Evolutionary conservation across 2,797 vertebrate species (phyloP), one percentile per base, ranked within the genome.

Genomic region (Fistularia tabacaria): DNA sequence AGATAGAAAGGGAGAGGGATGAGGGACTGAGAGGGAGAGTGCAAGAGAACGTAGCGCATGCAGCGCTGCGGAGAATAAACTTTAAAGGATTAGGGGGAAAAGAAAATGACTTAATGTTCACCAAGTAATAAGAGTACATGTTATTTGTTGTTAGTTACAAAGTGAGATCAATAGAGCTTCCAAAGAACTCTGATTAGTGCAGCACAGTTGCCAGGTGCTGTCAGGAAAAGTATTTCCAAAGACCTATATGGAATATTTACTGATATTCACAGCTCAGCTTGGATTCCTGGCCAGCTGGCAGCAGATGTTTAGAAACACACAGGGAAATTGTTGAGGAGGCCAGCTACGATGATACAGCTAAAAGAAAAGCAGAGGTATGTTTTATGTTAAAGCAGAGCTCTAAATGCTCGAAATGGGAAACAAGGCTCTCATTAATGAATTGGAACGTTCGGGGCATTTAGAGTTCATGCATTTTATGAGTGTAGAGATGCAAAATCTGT

Each of bases 101-200:
- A 25, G 51, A 84, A 84, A 90, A 88, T 84, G 85, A 83, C 82
- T 85, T 88, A 89, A 89, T 89, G 87, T 92, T 90, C 91, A 88
- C 85, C 86, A 87, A 91, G 92, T 87, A 83, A 87, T 90, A 89
- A 89, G 90, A 91, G 85, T 87, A 81, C 80, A 76, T 89, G 85
- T 87, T 92, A 88, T 92, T 92, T 92, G 88, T 91, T 92, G 87
- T 88, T 74, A 77, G 85, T 88, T 91, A 89, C 88, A 92, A 89
- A 93, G 89, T 90, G 85, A 90, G 85, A 92, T 89, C 79, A 83
- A 79, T 84, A 39, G 76, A 80, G 87, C 91, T 91, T 94, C 90
- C 93, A 92, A 94, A 86, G 79, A 90, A 88, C 91, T 93, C 83
- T 93, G 92, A 88, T 88, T 82, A 84, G 75, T 84, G 77, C 89